Evolutionary conservation across 2,888 invertebrate species (phyloP).

Genomic region (Aphidoletes aphidimyza): DNA sequence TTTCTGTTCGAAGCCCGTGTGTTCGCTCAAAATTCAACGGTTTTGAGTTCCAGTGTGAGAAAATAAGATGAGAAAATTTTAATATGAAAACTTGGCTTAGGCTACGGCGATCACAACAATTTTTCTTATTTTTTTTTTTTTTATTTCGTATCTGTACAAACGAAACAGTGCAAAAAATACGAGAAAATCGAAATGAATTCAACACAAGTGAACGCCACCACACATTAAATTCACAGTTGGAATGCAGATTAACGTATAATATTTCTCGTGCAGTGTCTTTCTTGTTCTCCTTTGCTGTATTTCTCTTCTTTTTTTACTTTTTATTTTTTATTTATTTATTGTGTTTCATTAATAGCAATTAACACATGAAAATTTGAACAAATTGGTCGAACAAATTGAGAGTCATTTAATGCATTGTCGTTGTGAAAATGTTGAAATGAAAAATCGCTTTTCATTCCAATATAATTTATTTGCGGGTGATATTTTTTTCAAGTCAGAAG

Average conservation of each 20-base stretch:
- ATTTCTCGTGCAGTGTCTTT: neutral
- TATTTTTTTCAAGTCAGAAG: too few relatives aligned
- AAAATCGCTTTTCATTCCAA: neutral
- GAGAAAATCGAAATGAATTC: constrained; percentile 17
- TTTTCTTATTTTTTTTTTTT: neutral
- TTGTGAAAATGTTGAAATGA: neutral
- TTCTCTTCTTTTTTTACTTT: neutral
- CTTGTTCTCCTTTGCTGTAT: neutral
- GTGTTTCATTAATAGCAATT: constrained; percentile 49
- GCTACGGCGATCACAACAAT: constrained; percentile 6
- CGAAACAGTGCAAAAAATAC: neutral
- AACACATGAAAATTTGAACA: constrained; percentile 28
- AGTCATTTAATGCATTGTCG: constrained; percentile 4
- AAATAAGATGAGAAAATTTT: neutral
- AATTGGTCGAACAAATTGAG: constrained; percentile 40
- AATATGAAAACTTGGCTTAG: too few relatives aligned
- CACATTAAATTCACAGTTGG: constrained; percentile 52
- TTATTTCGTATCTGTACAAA: too few relatives aligned
- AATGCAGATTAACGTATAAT: constrained; percentile 43
- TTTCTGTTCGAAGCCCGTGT: neutral
- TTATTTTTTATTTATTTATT: neutral
- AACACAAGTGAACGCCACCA: constrained; percentile 42
- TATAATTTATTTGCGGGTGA: neutral
- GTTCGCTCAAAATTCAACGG: neutral
- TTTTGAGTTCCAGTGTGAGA: neutral